Evolutionary conservation across 2,888 invertebrate genomes (phyloP).

Genomic region (Leptodirus hochenwartii): DNA sequence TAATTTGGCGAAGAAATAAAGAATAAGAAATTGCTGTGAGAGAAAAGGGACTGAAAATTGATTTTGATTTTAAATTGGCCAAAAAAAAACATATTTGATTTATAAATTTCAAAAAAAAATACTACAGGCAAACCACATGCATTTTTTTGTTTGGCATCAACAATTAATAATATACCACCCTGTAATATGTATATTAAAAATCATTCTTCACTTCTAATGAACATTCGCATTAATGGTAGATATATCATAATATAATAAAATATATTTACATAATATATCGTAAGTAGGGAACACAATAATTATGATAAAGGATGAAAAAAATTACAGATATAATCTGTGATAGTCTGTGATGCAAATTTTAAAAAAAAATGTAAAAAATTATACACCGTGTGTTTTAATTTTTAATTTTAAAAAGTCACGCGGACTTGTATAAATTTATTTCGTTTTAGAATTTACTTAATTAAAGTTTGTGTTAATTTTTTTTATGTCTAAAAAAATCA

Average conservation of each 20-base stretch:
- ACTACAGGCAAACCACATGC: too few relatives aligned
- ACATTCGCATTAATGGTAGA: slow-evolving; percentile 9
- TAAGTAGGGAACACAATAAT: slow-evolving; percentile 13
- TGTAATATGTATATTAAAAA: too few relatives aligned
- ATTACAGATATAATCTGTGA: slow-evolving; percentile 29
- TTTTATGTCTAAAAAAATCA: background rate
- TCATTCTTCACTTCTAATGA: too few relatives aligned
- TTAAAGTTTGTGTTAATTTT: background rate
- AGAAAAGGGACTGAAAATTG: slow-evolving; percentile 15
- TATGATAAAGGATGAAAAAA: slow-evolving; percentile 12
- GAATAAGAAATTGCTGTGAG: slow-evolving; percentile 11
- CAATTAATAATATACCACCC: too few relatives aligned
- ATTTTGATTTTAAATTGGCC: too few relatives aligned
- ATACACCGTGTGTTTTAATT: background rate
- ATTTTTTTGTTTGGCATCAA: too few relatives aligned
- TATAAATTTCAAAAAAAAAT: too few relatives aligned
- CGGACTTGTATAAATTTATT: too few relatives aligned
- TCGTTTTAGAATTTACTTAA: too few relatives aligned
- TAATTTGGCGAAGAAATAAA: background rate
- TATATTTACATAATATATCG: slow-evolving; percentile 7
- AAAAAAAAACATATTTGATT: too few relatives aligned
- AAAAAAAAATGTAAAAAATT: background rate
- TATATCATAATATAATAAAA: slow-evolving; percentile 3
- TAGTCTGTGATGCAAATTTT: slow-evolving; percentile 25
- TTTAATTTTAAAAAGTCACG: too few relatives aligned